Evolutionary conservation across 1,140 invertebrate species (phyloP), one percentile per base, ranked within the genome.

Genomic region (Brachionus angularis): DNA sequence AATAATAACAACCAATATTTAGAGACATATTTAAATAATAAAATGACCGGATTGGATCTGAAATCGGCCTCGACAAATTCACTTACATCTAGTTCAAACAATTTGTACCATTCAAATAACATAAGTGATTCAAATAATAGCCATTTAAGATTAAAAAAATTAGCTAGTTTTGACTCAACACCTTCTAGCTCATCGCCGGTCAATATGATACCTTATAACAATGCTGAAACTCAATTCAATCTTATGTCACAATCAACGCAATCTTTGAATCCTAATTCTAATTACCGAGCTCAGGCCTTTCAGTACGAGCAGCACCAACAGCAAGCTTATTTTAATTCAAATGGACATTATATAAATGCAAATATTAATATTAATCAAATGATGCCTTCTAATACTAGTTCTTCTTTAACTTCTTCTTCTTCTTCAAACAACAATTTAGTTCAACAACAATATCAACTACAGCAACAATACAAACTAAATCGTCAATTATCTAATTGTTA

Each of bases 401-500:
- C n/a, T n/a, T n/a, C n/a, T n/a, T n/a, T n/a, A n/a, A n/a, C n/a
- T n/a, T n/a, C n/a, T n/a, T n/a, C n/a, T n/a, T n/a, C n/a, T n/a
- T n/a, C n/a, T n/a, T n/a, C n/a, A n/a, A n/a, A n/a, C n/a, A n/a
- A n/a, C n/a, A n/a, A n/a, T n/a, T n/a, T n/a, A n/a, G n/a, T n/a
- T n/a, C n/a, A n/a, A n/a, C n/a, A n/a, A n/a, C n/a, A n/a, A n/a
- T 34, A 58, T 18, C 53, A 58, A 58, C 53, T 58, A 58, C 53
- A 58, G 53, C 53, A 58, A 58, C 53, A 58, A 58, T 31, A 39
- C 39, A 58, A 58, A 58, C 23, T 58, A 58, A 58, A 42, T 58
- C 53, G 53, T 58, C 53, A 58, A 58, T 39, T 58, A 34, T 58
- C 53, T 58, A 58, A 58, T 58, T 58, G 53, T 58, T 58, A 58